Evolutionary conservation across 2,113 vertebrate genomes (phyloP).

Genomic region (Thalassoma bifasciatum): DNA sequence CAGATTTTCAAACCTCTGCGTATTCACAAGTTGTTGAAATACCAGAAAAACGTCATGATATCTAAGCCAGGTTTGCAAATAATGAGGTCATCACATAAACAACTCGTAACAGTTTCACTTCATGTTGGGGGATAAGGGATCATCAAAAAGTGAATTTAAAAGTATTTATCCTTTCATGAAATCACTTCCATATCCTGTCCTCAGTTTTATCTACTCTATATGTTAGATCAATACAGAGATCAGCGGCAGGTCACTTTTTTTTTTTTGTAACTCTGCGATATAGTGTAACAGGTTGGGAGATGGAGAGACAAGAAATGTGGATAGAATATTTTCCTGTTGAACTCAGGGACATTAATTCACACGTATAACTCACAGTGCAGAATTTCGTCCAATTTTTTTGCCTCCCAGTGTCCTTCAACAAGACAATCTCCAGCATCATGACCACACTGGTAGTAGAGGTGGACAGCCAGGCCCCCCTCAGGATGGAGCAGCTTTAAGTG

Average conservation of each 20-base stretch:
- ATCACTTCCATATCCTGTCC: too few relatives aligned
- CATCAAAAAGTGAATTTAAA: too few relatives aligned
- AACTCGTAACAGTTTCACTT: too few relatives aligned
- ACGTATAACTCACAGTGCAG: conserved; percentile 5
- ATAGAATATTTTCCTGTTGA: conserved; percentile 52
- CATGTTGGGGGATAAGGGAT: background rate
- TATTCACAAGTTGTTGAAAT: too few relatives aligned
- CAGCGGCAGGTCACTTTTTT: background rate
- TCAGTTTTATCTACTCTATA: conserved; percentile 33
- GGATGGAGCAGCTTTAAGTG: conserved; percentile 40
- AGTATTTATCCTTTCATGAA: too few relatives aligned
- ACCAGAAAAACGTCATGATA: too few relatives aligned
- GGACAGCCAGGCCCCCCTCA: conserved; percentile 18
- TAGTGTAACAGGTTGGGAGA: background rate
- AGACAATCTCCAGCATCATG: conserved; percentile 11
- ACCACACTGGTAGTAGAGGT: background rate
- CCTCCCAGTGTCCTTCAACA: conserved; percentile 35
- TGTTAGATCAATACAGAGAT: conserved; percentile 37
- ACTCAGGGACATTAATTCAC: conserved; percentile 57
- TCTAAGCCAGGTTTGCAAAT: too few relatives aligned
- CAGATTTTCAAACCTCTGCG: too few relatives aligned
- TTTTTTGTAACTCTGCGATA: background rate
- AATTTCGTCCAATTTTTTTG: conserved; percentile 28
- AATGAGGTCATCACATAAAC: too few relatives aligned
- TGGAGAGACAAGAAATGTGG: conserved; percentile 16